Base-by-base conservation (phyloP, 2,797 vertebrate genomes). In the Otolemur crassicaudatus region DNA sequence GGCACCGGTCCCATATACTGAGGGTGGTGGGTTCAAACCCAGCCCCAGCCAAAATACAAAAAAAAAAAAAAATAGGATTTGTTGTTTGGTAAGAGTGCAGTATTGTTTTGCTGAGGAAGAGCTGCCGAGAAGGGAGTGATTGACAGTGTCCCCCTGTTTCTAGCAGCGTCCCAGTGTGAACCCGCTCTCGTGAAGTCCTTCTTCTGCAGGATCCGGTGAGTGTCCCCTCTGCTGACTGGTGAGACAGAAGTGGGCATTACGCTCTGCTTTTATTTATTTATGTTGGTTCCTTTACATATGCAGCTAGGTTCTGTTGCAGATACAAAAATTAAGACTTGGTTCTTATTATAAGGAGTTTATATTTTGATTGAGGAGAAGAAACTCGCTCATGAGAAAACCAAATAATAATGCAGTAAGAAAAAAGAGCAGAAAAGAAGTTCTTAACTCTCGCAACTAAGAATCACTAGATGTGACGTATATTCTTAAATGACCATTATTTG, bases 161-260 rank as follows among this genome's bases (percentile, higher is more conserved):
- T 97, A 97, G 91, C 98, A 43, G 99, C 99, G 19, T 98, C 99
- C 19, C 98, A 98, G 0, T 98, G 98, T 53, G 99, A 99, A 58
- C 99, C 98, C 94, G 98, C 99, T 17, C 99, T 99, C 91, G 99
- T 99, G 98, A 99, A 99, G 95, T 99, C 99, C 95, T 99, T 99
- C 98, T 99, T 99, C 99, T 99, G 99, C 96, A 99, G 99, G 56
- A 99, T 99, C 97, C 99, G 99, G 99, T 99, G 94, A 98, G 99
- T 98, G 76, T 17, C 1, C 65, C 65, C 65, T 8, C 7, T n/a
- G 31, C 65, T 20, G 0, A 20, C 7, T 17, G 65, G n/a, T 1
- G 4, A n/a, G 14, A 75, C 49, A 3, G 17, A 4, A 56, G 9
- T 0, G 4, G 34, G 43, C 16, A 0, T 29, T 5, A 11, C 0